These are phyloP conservation scores for Hyphantria cunea DNA, from an alignment of 1,140 invertebrate genomes.

Conservation along the genomic window DNA sequence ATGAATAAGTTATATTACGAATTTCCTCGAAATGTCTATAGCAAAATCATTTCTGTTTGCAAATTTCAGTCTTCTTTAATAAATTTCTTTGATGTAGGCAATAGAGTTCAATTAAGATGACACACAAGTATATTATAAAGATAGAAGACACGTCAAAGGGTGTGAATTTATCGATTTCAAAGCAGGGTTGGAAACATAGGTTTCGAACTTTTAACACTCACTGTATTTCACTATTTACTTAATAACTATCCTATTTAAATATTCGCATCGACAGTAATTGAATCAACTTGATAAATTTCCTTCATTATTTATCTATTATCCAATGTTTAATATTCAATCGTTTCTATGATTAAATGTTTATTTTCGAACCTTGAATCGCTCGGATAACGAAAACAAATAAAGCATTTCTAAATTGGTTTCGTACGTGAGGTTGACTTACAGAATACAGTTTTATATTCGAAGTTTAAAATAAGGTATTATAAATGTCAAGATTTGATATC, in stretches of 20 bases:
- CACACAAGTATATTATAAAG: too few relatives aligned
- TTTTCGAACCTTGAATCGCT: too few relatives aligned
- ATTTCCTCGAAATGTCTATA: too few relatives aligned
- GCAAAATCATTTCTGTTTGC: too few relatives aligned
- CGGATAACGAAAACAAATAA: too few relatives aligned
- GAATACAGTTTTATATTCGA: neutral
- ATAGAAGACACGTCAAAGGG: neutral
- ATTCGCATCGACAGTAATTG: conserved; percentile 5
- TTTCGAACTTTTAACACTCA: conserved; percentile 21
- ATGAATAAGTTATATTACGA: conserved; percentile 3
- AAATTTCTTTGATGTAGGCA: too few relatives aligned
- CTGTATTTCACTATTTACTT: conserved; percentile 2
- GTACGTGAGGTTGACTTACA: neutral
- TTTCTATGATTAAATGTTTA: neutral
- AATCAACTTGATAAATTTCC: too few relatives aligned
- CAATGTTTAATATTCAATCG: neutral
- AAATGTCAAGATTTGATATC: neutral
- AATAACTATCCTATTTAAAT: conserved; percentile 1
- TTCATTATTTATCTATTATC: too few relatives aligned
- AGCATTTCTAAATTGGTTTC: neutral
- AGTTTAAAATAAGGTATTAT: neutral
- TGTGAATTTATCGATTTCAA: neutral
- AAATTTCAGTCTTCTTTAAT: too few relatives aligned
- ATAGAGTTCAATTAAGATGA: too few relatives aligned
- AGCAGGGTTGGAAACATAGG: neutral